phyloP scores from a whole-genome alignment of 2,888 invertebrate genomes.

The Petrolisthes cinctipes region DNA sequence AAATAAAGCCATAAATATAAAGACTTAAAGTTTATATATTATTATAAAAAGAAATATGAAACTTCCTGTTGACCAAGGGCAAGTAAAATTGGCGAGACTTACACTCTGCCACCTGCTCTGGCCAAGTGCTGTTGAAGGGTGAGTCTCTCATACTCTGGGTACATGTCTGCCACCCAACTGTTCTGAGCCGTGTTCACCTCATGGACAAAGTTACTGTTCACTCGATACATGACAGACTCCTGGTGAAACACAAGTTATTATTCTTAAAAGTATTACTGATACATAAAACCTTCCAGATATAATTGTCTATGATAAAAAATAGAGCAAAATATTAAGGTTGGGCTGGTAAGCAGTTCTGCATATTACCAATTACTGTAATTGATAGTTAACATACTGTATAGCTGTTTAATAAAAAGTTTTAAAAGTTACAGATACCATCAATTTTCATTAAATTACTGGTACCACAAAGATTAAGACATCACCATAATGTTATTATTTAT shows the following conservation, averaged over 20 bases:
- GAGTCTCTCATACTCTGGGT: slow-evolving; percentile 69
- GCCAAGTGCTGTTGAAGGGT: slow-evolving; percentile 69
- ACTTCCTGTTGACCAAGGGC: neutral
- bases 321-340: no score
- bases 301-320: no score
- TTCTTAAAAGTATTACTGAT: neutral
- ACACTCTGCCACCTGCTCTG: slow-evolving; percentile 70
- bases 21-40: neutral
- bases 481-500: no score
- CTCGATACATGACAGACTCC: slow-evolving; percentile 64
- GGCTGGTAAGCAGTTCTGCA: no score
- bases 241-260: neutral
- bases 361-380: no score
- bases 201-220: slow-evolving; percentile 68
- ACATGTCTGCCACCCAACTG: slow-evolving; percentile 71
- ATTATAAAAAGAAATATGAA: neutral
- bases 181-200: slow-evolving; percentile 70
- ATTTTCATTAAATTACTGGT: no score
- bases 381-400: no score
- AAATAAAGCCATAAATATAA: neutral
- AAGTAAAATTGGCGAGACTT: neutral
- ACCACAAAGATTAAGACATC: no score
- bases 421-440: no score
- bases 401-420: no score
- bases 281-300: no score